A percentile compares a stretch with the other conserved stretches of the same genome.
Evolutionary conservation across 2,888 invertebrate genomes (phyloP).

Genomic region (Dyspetes luteomarginatus): DNA sequence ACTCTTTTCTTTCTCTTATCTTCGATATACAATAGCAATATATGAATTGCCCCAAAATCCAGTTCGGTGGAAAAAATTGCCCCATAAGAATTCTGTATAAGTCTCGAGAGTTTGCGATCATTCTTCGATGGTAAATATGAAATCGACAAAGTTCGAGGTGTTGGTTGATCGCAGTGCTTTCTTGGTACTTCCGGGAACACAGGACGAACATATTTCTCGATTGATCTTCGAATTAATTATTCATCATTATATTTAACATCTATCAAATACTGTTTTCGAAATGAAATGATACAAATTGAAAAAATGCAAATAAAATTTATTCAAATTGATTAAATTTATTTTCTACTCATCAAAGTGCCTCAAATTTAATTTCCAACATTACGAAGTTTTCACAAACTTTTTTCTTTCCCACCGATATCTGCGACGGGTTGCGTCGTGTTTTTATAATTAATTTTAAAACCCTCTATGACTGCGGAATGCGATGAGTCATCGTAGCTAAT

Average conservation of each 20-base stretch:
- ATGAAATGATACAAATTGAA: too few species aligned
- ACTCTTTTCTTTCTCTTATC: slow-evolving; percentile 23
- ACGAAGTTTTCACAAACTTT: too few species aligned
- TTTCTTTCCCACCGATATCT: too few species aligned
- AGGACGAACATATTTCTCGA: neutral
- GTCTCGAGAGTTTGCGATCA: neutral
- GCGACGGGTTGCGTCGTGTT: too few species aligned
- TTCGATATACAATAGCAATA: slow-evolving; percentile 3
- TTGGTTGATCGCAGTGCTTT: neutral
- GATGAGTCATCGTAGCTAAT: too few species aligned
- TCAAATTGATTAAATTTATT: too few species aligned
- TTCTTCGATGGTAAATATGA: neutral
- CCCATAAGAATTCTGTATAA: slow-evolving; percentile 10
- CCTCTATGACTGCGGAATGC: too few species aligned
- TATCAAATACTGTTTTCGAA: too few species aligned
- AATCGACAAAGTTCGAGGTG: neutral
- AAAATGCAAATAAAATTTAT: too few species aligned
- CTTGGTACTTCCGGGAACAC: neutral
- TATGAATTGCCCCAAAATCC: slow-evolving; percentile 15
- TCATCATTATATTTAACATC: neutral
- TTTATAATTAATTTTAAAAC: too few species aligned
- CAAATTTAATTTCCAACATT: too few species aligned
- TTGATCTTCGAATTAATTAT: neutral
- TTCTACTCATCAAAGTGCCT: too few species aligned
- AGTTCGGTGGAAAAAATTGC: slow-evolving; percentile 26